phyloP scores from a whole-genome alignment of 2,797 vertebrate species.

The Pseudochirops corinnae region DNA sequence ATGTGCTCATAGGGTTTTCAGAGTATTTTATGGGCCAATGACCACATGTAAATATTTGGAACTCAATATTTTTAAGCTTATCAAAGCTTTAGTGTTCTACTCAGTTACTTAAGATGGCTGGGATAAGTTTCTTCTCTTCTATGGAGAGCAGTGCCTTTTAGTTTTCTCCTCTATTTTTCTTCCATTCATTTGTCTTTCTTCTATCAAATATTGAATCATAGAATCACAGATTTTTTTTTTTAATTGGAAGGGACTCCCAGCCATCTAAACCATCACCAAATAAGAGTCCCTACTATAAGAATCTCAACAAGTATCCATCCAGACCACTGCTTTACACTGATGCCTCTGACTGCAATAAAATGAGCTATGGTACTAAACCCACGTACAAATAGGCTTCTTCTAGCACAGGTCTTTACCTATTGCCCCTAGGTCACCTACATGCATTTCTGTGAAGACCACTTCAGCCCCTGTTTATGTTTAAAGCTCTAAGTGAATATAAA shows the following conservation, averaged over 20 bases:
- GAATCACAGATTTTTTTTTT: background rate
- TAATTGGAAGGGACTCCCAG: background rate
- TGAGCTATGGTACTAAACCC: background rate
- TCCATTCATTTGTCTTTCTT: background rate
- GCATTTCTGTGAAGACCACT: background rate
- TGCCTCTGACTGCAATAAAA: background rate
- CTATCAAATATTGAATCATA: background rate
- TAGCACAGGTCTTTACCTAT: background rate
- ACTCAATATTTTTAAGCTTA: slow-evolving; percentile 26
- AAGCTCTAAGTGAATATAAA: background rate
- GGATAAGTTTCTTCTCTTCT: background rate
- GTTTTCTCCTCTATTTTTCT: slow-evolving; percentile 22
- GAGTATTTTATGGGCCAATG: slow-evolving; percentile 2
- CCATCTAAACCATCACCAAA: background rate
- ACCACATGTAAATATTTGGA: slow-evolving; percentile 48
- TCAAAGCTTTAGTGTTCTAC: background rate
- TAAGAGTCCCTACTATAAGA: background rate
- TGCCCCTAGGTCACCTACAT: background rate
- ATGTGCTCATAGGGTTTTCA: slow-evolving; percentile 72
- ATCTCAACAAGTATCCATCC: background rate
- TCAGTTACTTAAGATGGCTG: background rate
- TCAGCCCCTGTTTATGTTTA: background rate
- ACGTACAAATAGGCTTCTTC: background rate
- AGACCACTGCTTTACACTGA: background rate
- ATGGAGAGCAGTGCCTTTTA: slow-evolving; percentile 12